phyloP scores from a whole-genome alignment of 2,113 vertebrate genomes.

The Rhabdomys dilectus region DNA sequence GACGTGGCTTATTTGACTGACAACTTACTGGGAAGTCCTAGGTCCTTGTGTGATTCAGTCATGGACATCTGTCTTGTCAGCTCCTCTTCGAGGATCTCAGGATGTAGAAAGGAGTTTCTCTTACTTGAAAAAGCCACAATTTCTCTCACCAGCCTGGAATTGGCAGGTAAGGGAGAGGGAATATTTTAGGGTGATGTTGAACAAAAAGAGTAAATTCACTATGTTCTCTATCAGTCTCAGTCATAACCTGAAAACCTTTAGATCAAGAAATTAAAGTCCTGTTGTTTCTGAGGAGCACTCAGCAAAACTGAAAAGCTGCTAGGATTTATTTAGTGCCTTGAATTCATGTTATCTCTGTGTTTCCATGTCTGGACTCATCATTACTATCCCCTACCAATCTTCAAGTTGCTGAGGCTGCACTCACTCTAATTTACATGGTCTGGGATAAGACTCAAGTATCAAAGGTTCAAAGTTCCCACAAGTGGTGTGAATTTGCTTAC shows the following conservation, averaged over 20 bases:
- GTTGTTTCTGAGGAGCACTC: conserved; percentile 11
- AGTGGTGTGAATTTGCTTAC: not conserved
- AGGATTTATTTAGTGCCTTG: conserved; percentile 18
- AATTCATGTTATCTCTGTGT: not conserved
- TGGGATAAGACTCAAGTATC: not conserved
- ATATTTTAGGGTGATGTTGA: not conserved
- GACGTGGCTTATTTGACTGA: not conserved
- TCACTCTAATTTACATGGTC: not conserved
- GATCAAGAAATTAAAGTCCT: conserved; percentile 7
- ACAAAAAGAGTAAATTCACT: not conserved
- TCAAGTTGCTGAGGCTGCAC: not conserved
- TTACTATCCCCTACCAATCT: not conserved
- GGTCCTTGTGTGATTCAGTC: not conserved
- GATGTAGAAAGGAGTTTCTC: not conserved
- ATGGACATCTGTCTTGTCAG: not conserved
- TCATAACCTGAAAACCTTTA: not conserved
- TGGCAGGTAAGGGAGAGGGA: not conserved
- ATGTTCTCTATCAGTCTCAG: not conserved
- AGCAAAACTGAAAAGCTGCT: not conserved
- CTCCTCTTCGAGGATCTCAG: not conserved
- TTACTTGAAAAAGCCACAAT: not conserved
- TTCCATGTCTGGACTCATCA: not conserved
- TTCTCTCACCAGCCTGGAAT: not conserved
- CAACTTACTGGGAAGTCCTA: not conserved
- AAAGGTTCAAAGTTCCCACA: not conserved